Percentiles rank a stretch among this genome's conserved stretches.
phyloP scores from a whole-genome alignment of 2,888 invertebrate genomes.

The Dryobota labecula region DNA sequence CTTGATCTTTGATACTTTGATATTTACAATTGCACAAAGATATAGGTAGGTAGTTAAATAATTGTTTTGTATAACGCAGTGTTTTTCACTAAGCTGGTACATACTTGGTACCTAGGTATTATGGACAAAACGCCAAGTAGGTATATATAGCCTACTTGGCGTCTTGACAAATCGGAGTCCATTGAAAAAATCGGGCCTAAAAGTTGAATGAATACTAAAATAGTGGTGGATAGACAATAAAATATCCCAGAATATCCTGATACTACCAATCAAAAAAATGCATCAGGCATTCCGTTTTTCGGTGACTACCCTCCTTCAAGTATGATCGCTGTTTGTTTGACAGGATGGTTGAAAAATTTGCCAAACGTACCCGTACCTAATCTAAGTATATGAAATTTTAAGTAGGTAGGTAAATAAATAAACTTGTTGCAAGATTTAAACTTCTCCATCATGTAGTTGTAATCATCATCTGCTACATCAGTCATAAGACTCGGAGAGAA shows the following conservation, averaged over 20 bases:
- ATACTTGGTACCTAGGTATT: neutral
- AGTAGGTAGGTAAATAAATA: neutral
- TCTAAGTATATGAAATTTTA: neutral
- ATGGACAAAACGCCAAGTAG: neutral
- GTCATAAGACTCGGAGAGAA: neutral
- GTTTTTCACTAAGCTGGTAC: neutral
- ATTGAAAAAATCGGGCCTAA: neutral
- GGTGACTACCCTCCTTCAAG: slow-evolving; percentile 3
- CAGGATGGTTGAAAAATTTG: neutral
- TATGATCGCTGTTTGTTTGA: neutral
- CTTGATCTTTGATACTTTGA: slow-evolving; percentile 12
- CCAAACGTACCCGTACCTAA: no score
- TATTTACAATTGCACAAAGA: neutral
- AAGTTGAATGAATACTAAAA: neutral
- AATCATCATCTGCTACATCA: neutral
- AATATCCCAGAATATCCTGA: neutral
- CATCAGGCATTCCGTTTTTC: slow-evolving; percentile 8
- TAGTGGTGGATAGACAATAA: neutral
- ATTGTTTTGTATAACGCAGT: neutral
- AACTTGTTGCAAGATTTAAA: slow-evolving; percentile 1
- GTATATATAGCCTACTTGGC: no score
- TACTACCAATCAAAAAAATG: neutral
- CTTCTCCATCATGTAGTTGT: neutral
- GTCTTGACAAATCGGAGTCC: neutral
- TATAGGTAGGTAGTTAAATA: neutral